Evolutionary conservation across 2,797 vertebrate genomes (phyloP).

Genomic region (Microhierax caerulescens): DNA sequence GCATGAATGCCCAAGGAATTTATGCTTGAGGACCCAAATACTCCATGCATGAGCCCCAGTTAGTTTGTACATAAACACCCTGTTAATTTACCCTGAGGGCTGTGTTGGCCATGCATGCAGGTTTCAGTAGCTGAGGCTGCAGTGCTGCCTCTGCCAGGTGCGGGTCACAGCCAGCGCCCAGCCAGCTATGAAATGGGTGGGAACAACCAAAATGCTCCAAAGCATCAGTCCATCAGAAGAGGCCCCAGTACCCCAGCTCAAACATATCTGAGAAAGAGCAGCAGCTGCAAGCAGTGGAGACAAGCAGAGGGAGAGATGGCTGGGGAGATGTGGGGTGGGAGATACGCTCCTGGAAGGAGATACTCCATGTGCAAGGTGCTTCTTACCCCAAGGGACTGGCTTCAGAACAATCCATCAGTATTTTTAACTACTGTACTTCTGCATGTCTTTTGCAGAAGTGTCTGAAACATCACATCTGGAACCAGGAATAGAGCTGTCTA

Average conservation of each 20-base stretch:
- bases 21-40: neutral
- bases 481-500: neutral
- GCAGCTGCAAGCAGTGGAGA: neutral
- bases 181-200: neutral
- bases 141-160: neutral
- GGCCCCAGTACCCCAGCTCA: neutral
- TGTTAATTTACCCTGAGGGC: fast-evolving
- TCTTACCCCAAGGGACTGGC: neutral
- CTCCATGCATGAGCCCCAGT: neutral
- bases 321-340: neutral
- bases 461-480: neutral
- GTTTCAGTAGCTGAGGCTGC: neutral
- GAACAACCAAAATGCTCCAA: neutral
- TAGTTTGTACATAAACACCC: neutral
- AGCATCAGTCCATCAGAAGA: neutral
- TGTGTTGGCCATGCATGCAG: fast-evolving
- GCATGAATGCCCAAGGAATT: neutral
- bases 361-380: neutral
- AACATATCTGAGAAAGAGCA: neutral
- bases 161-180: neutral
- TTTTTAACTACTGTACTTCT: neutral
- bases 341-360: neutral
- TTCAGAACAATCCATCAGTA: neutral
- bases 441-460: neutral
- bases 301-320: neutral